Percentiles rank a stretch among this genome's conserved stretches.
Conservation (phyloP, 2,113 vertebrate species). For the Leiothrix lutea region DNA sequence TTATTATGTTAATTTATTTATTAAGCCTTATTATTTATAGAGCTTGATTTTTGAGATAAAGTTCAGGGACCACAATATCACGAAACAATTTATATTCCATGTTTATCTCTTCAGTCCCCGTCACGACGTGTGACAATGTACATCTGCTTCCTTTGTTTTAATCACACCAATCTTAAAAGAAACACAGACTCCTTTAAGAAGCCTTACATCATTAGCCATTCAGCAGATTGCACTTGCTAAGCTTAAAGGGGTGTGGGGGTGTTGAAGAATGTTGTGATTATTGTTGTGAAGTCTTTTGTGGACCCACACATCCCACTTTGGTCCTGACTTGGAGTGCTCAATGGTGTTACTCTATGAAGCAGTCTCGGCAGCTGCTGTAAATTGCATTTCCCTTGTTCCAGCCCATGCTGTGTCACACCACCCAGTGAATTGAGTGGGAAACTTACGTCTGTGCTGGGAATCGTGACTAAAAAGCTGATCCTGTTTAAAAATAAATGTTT, state of each 20-base stretch:
- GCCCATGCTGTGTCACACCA: neutral
- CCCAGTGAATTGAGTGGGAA: neutral
- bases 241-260: neutral
- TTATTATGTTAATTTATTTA: neutral
- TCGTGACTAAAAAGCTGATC: neutral
- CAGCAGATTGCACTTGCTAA: neutral
- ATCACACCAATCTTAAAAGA: neutral
- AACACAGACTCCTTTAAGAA: neutral
- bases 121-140: neutral
- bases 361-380: neutral
- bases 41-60: neutral
- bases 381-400: neutral
- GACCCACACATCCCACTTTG: neutral
- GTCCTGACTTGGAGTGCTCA: neutral
- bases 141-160: neutral
- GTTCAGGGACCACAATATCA: neutral
- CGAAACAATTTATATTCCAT: neutral
- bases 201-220: neutral
- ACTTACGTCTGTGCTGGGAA: neutral
- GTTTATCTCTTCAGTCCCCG: neutral
- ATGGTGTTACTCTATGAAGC: neutral
- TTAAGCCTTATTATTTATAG: neutral
- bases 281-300: neutral
- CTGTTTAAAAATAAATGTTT: neutral
- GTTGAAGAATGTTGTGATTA: neutral